Evolutionary conservation across 1,140 invertebrate genomes (phyloP).

Genomic region (Platyura marginata): DNA sequence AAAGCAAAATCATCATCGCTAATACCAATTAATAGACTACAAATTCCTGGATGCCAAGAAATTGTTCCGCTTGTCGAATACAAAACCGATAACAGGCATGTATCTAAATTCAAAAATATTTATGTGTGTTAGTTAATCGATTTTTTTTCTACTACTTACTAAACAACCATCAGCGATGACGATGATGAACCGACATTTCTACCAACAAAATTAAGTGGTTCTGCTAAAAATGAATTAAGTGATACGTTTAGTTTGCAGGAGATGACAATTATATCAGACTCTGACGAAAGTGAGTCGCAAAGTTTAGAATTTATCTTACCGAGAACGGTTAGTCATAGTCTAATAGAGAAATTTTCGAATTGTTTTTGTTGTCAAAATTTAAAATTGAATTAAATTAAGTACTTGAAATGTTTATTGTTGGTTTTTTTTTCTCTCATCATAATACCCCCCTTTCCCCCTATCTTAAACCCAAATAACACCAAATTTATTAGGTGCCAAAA

Average conservation of each 20-base stretch:
- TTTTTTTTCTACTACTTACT: too few relatives aligned
- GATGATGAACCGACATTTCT: constrained; percentile 22
- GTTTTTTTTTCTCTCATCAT: too few relatives aligned
- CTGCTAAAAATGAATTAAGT: constrained; percentile 14
- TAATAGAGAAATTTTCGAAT: constrained; percentile 17
- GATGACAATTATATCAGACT: constrained; percentile 23
- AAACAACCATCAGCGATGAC: constrained; percentile 12
- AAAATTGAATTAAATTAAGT: too few relatives aligned
- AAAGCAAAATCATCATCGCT: constrained; percentile 18
- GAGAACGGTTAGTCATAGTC: constrained; percentile 15
- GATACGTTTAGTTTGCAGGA: constrained; percentile 25
- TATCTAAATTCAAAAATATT: neutral
- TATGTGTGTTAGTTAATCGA: too few relatives aligned
- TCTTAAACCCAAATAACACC: too few relatives aligned
- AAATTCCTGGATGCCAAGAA: constrained; percentile 18
- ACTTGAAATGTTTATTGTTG: too few relatives aligned
- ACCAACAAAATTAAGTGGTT: constrained; percentile 16
- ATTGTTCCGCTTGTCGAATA: constrained; percentile 19
- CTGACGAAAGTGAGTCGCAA: constrained; percentile 19
- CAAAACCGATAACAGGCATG: constrained; percentile 14
- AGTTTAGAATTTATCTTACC: constrained; percentile 18
- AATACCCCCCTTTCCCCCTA: too few relatives aligned
- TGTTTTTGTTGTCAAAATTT: constrained; percentile 21
- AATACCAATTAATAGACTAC: constrained; percentile 20
- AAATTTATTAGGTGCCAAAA: too few relatives aligned